Evolutionary conservation across 2,888 invertebrate genomes (phyloP).

Genomic region (Baccha elongata): DNA sequence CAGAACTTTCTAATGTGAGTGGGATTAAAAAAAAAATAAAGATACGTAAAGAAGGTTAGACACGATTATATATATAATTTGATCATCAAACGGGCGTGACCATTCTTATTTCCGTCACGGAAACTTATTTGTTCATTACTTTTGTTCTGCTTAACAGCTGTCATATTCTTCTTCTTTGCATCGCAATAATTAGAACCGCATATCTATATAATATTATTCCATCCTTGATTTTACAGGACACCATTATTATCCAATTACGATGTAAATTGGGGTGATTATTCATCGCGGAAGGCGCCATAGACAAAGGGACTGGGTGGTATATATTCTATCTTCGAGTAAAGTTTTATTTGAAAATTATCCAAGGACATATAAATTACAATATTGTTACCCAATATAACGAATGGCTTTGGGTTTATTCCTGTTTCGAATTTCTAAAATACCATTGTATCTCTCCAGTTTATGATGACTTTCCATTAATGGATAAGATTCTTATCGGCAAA

Average conservation of each 20-base stretch:
- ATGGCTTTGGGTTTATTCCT: neutral
- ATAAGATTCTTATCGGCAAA: neutral
- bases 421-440: neutral
- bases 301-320: neutral
- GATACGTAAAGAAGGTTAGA: neutral
- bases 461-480: neutral
- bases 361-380: constrained; percentile 4
- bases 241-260: constrained; percentile 20
- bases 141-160: neutral
- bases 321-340: neutral
- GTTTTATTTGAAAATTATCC: constrained; percentile 20
- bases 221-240: constrained; percentile 6
- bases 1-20: constrained; percentile 1
- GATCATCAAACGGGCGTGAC: neutral
- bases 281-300: neutral
- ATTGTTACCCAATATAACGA: constrained; percentile 6
- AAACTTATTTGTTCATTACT: neutral
- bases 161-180: neutral
- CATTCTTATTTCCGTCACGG: constrained; percentile 18
- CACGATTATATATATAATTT: constrained; percentile 1
- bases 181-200: neutral
- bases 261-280: constrained; percentile 30
- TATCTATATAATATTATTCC: neutral
- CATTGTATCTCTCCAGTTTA: neutral
- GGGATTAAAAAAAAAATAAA: neutral